Conservation (phyloP, 2,888 invertebrate species). For the Odontocolon sp. region DNA sequence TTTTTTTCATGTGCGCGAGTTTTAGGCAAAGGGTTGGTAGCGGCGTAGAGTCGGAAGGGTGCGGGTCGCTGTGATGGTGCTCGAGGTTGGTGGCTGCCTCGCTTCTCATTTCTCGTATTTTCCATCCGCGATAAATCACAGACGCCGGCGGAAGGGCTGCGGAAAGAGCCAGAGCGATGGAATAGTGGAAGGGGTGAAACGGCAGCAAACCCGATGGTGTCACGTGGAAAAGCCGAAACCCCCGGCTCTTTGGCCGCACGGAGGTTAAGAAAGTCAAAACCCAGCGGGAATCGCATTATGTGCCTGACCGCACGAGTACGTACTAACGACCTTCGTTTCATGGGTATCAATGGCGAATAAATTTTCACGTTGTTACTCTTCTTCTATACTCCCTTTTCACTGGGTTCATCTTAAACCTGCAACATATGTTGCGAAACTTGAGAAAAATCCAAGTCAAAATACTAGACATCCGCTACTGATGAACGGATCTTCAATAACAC, state of each 20-base stretch:
- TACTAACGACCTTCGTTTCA: conserved; percentile 62
- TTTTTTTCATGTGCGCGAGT: conserved; percentile 44
- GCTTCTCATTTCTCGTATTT: conserved; percentile 80
- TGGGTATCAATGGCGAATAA: conserved; percentile 58
- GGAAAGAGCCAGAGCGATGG: conserved; percentile 63
- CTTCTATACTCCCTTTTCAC: conserved; percentile 9
- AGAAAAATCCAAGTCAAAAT: too few relatives aligned
- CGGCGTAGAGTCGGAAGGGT: conserved; percentile 35
- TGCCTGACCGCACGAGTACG: conserved; percentile 61
- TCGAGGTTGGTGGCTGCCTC: conserved; percentile 59
- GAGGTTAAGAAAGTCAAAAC: conserved; percentile 66
- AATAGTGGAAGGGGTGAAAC: conserved; percentile 60
- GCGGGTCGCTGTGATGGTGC: conserved; percentile 44
- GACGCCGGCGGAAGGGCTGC: conserved; percentile 74
- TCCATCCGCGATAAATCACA: conserved; percentile 80
- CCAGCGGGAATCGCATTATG: conserved; percentile 62
- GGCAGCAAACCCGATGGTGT: conserved; percentile 62
- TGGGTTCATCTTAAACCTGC: conserved; percentile 5
- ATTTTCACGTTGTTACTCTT: conserved; percentile 56
- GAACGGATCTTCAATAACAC: too few relatives aligned
- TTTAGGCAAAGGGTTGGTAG: conserved; percentile 38
- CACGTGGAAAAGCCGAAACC: conserved; percentile 70
- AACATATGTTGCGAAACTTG: background rate
- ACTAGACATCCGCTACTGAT: too few relatives aligned
- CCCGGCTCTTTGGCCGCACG: conserved; percentile 47